Evolutionary conservation across 2,888 invertebrate genomes (phyloP), one percentile per base, ranked within the genome.

Genomic region (Andrena haemorrhoa): DNA sequence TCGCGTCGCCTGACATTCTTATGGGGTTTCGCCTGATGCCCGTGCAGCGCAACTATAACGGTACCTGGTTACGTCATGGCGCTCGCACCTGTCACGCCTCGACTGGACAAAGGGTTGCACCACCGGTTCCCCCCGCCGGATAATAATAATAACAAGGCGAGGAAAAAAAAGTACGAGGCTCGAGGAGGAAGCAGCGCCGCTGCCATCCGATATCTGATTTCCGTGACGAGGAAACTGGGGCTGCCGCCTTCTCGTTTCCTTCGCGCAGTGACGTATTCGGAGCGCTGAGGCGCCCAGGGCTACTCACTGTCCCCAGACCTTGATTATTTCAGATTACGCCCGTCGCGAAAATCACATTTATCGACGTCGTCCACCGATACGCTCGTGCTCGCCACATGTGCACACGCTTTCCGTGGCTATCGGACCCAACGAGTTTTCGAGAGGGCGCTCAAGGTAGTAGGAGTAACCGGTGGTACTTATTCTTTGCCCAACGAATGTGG

Each of bases 11-110:
- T 63, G 84, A 78, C 85, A 89, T 89, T 87, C 88, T 91, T 91
- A 85, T 84, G 84, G 90, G 87, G 91, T 90, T 92, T 91, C 89
- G 83, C 81, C 86, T 80, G 90, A 76, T 86, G 87, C 75, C 84
- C 75, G 81, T 74, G 79, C 81, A 76, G 60, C 81, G 58, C 65
- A 29, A 41, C 60, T 75, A 86, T 92, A 93, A 93, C 93, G 93
- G 93, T 91, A 91, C 89, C 58, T 78, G 56, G 86, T 93, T 92
- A 91, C 92, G 92, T 93, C 93, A 93, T 86, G 41, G 80, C 68
- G 82, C 73, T 63, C 84, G 85, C 93, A 93, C 93, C 92, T 93
- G 93, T 92, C 90, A 87, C 86, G 89, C 86, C 83, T 85, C 83
- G 83, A 71, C 71, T 47, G 85, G 83, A 89, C 90, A 88, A 92